Conservation (phyloP, 2,797 vertebrate species). For the Tapirus indicus region DNA sequence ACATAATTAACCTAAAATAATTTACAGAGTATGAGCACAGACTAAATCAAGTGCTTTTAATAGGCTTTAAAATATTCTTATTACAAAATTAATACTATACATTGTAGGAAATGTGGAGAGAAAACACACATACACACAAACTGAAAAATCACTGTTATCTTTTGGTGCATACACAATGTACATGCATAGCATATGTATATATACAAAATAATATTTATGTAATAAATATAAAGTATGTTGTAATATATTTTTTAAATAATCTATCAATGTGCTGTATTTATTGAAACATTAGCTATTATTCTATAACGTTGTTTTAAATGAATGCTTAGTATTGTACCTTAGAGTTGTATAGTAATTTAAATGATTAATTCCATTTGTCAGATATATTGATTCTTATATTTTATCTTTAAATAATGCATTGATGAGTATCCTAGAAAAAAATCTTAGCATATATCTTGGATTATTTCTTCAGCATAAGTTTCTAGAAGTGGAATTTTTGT, state of each 20-base stretch:
- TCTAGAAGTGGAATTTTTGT: not conserved
- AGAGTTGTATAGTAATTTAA: not conserved
- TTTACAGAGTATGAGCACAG: not conserved
- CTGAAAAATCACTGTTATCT: not conserved
- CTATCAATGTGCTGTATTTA: not conserved
- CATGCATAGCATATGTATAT: not conserved
- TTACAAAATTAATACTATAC: not conserved
- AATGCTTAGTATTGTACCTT: not conserved
- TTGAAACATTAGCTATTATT: not conserved
- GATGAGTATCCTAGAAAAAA: not conserved
- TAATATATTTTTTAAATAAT: not conserved
- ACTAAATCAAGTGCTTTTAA: not conserved
- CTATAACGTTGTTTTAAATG: constrained; percentile 3
- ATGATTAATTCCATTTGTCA: not conserved
- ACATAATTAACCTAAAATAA: not conserved
- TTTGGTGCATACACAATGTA: not conserved
- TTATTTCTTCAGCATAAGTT: constrained; percentile 32
- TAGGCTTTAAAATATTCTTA: not conserved
- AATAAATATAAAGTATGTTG: not conserved
- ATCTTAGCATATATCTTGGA: not conserved
- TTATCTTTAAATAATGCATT: not conserved
- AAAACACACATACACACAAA: not conserved
- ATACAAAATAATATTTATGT: not conserved
- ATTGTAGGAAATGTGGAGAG: not conserved
- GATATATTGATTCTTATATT: not conserved